Base-by-base conservation (phyloP, 2,888 invertebrate genomes). In the Tanypteryx hageni region DNA sequence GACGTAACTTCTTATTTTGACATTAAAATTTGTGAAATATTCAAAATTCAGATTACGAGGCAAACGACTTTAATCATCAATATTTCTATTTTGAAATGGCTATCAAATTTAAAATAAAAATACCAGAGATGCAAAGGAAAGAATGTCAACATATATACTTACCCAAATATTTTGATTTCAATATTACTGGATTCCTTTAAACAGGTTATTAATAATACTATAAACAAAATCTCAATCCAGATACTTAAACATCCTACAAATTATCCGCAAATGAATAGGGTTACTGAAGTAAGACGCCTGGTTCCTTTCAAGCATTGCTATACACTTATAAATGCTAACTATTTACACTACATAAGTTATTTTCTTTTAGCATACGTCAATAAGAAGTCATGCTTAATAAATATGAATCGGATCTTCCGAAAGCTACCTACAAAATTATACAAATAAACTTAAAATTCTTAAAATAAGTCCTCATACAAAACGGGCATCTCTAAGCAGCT, bases 241-340 rank as follows among this genome's bases (percentile, higher is more conserved):
- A 64, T 89, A 89, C 44, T 89, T 89, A 68, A 89, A 89, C 89
- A 89, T 89, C 56, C 89, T 89, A 89, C 89, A 89, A 64, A 16
- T 89, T 64, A 89, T 89, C 64, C 89, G 27, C 89, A 89, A 64
- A 68, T 68, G 31, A 27, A 89, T 89, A 27, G 89, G 89, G n/a
- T 89, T 89, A 44, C 56, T 89, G 64, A 89, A 89, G 64, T 89
- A 89, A 14, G 89, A 89, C 89, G 89, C 89, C 64, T 89, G 89
- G 18, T 44, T 89, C 64, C 89, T 89, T n/a, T 89, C 89, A 44
- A 89, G 61, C 89, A 89, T 89, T 59, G 61, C 89, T 89, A 56
- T 27, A 44, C 27, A 27, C 56, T 83, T 83, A 3, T 27, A n/a
- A 10, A 44, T 0, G 44, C 13, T 89, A 44, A 89, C 61, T 68